Base-by-base conservation (phyloP, 2,797 vertebrate species). In the Hydrolagus colliei region DNA sequence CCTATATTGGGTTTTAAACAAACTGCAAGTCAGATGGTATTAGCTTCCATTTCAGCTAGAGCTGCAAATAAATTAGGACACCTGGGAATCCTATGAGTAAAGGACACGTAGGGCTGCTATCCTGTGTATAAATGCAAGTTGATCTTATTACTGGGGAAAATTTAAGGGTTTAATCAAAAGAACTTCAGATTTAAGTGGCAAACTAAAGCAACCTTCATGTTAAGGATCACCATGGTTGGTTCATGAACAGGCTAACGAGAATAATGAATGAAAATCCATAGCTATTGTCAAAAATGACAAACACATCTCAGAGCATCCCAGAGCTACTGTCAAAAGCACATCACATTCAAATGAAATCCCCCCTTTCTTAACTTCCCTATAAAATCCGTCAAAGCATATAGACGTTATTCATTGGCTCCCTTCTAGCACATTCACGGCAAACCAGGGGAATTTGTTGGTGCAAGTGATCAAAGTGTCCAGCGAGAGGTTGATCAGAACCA, bases 1-100 rank as follows among this genome's bases (percentile, higher is more conserved):
- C 32, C 16, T 67, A 41, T 71, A 52, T 84, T 71, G 71, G 65
- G 71, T 84, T 84, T 84, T 52, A 84, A 84, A 84, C 65, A 52
- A 41, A 52, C 79, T 71, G 32, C 16, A 52, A 4, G 67, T 35
- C 62, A 71, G 65, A 32, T 65, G 78, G 6, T 16, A 67, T 80
- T 77, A 77, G 11, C 32, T 80, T 80, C 78, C 27, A 80, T 80
- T 32, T 67, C 75, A 80, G 11, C 32, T 80, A 14, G 63, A 22
- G 14, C 63, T 10, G 65, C 12, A 75, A 32, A 32, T 18, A 80
- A 80, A 80, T 65, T 18, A 2, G 27, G 61, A 80, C 16, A 80
- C 11, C n/a, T 67, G 22, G 35, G 14, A 27, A 14, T 80, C 62
- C 22, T 63, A 13, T 35, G 16, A 67, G 32, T 27, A 12, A 77